Conservation (phyloP, 2,113 vertebrate species). For the Proteles cristata region DNA sequence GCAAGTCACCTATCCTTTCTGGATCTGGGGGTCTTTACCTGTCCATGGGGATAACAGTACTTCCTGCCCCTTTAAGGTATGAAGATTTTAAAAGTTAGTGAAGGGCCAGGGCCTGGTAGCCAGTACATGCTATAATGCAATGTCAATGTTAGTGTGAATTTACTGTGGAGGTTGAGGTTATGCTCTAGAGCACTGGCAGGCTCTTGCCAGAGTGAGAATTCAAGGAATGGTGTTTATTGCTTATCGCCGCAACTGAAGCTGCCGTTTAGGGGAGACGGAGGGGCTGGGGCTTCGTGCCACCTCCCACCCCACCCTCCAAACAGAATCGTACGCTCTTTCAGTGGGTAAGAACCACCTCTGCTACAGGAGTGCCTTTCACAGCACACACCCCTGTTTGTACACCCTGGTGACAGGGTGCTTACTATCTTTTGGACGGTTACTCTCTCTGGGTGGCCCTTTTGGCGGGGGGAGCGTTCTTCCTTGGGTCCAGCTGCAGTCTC, state of each 20-base stretch:
- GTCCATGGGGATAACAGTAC: background rate
- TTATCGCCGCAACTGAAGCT: background rate
- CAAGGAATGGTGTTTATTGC: background rate
- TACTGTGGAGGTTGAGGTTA: background rate
- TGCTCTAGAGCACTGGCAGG: accelerated
- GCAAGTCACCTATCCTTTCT: background rate
- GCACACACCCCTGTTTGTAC: background rate
- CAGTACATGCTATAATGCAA: accelerated
- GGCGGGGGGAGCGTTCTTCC: no score
- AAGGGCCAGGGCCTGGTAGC: background rate
- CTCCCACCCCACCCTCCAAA: no score
- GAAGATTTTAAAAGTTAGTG: background rate
- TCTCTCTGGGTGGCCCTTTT: background rate
- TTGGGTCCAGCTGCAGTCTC: background rate
- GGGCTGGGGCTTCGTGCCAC: background rate
- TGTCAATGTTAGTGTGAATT: background rate
- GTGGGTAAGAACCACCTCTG: background rate
- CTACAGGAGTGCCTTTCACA: background rate
- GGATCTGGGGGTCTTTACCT: background rate
- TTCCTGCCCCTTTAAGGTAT: no score
- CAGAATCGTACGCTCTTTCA: background rate
- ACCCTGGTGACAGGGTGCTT: background rate
- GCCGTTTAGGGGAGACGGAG: background rate
- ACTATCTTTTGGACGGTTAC: background rate
- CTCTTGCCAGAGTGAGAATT: background rate